These are phyloP conservation scores for Cercocebus atys DNA, from an alignment of 2,113 vertebrate species.

Conservation along the genomic window DNA sequence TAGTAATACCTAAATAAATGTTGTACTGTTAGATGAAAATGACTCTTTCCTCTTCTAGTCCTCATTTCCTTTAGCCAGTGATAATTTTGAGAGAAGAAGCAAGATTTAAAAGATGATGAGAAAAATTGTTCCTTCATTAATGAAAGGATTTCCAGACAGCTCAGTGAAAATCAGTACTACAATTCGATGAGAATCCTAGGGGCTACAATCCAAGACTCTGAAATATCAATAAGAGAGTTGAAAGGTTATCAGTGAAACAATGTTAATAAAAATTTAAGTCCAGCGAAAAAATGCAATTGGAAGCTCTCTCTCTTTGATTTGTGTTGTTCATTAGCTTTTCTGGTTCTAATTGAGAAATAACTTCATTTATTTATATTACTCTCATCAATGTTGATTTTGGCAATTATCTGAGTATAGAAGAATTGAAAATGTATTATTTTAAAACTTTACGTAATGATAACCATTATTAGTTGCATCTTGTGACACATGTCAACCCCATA, in stretches of 20 bases:
- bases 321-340: conserved; percentile 18
- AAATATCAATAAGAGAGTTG: background rate
- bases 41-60: background rate
- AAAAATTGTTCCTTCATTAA: conserved; percentile 63
- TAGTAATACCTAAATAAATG: background rate
- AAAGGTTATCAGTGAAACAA: background rate
- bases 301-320: background rate
- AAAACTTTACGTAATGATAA: conserved; percentile 52
- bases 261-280: conserved; percentile 60
- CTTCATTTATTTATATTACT: conserved; percentile 62
- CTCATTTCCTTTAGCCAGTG: background rate
- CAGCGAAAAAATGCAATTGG: background rate
- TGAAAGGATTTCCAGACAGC: background rate
- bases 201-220: background rate
- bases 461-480: conserved; percentile 46
- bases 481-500: conserved; percentile 80
- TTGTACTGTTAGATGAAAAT: conserved; percentile 4
- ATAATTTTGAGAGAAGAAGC: conserved; percentile 42
- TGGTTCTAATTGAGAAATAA: conserved; percentile 45
- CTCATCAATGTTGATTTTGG: conserved; percentile 22
- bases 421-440: conserved; percentile 66
- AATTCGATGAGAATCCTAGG: background rate
- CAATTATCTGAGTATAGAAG: conserved; percentile 1
- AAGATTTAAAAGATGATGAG: conserved; percentile 49
- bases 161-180: conserved; percentile 35